These are phyloP conservation scores for Poliocrania exsul DNA, from an alignment of 2,797 vertebrate genomes.

Conservation along the genomic window DNA sequence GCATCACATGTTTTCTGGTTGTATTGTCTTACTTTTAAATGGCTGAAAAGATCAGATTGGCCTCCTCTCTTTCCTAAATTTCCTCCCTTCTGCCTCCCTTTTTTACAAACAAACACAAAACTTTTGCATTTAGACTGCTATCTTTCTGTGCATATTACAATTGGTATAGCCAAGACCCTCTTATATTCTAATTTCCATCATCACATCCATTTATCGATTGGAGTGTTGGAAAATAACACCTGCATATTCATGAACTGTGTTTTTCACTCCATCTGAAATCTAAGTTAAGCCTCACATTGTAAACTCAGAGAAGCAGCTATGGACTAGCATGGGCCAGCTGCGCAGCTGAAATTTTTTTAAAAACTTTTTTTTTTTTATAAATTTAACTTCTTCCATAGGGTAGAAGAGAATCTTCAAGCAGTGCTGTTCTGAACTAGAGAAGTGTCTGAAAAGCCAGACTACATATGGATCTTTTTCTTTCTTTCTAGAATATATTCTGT, in stretches of 20 bases:
- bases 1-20: neutral
- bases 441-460: neutral
- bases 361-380: neutral
- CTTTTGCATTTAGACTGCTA: neutral
- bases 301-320: neutral
- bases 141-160: neutral
- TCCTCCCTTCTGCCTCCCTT: fast-evolving
- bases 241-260: neutral
- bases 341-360: neutral
- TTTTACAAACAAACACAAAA: neutral
- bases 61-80: too few species aligned
- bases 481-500: neutral
- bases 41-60: neutral
- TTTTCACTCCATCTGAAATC: neutral
- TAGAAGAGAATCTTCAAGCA: neutral
- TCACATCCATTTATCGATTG: fast-evolving
- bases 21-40: neutral
- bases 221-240: neutral
- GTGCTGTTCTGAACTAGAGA: neutral
- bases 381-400: neutral
- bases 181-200: neutral
- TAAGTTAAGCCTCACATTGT: neutral
- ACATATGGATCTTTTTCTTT: neutral
- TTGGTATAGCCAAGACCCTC: neutral
- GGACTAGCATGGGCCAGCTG: neutral